Base-by-base conservation (phyloP, 2,888 invertebrate species). In the Phaonia tiefii region DNA sequence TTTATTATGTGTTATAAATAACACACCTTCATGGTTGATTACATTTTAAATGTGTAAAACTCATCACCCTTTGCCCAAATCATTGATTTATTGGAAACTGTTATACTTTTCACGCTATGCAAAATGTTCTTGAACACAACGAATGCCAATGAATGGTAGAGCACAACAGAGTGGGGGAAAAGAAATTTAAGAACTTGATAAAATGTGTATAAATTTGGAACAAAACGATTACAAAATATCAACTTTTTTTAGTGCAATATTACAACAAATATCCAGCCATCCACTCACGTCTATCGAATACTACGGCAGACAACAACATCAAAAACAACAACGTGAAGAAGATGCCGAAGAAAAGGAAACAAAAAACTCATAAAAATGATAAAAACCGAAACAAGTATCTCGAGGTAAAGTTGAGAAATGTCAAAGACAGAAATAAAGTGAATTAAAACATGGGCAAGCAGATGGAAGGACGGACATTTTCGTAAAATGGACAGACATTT, bases 171-270 rank as follows among this genome's bases (percentile, higher is more conserved):
- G n/a, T n/a, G n/a, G n/a, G n/a, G n/a, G n/a, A 49, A 49, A 49
- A 20, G 49, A 10, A 20, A 4, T 10, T 20, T 4, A 54, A 8
- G 25, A 54, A 54, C n/a, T n/a, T n/a, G 25, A 13, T 13, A 10
- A 54, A 54, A 54, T 54, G 8, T 31, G 31, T 31, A 31, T 31
- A 31, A 31, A 22, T 54, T 25, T 54, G 13, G 17, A 39, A 60
- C 20, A 37, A 60, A 37, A 39, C 17, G 60, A 60, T 60, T 60
- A 60, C 60, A 60, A 60, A 37, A 60, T 60, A 60, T 60, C 60
- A 37, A 37, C 13, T 60, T 60, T 31, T 60, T 37, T 39, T 60
- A 60, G 39, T 60, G 60, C 39, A 60, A 60, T 60, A 60, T 60
- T 60, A 39, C 60, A 60, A 39, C 60, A 60, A 58, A 20, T 46